phyloP scores from a whole-genome alignment of 2,888 invertebrate species.

The Stictocephala bisonia region DNA sequence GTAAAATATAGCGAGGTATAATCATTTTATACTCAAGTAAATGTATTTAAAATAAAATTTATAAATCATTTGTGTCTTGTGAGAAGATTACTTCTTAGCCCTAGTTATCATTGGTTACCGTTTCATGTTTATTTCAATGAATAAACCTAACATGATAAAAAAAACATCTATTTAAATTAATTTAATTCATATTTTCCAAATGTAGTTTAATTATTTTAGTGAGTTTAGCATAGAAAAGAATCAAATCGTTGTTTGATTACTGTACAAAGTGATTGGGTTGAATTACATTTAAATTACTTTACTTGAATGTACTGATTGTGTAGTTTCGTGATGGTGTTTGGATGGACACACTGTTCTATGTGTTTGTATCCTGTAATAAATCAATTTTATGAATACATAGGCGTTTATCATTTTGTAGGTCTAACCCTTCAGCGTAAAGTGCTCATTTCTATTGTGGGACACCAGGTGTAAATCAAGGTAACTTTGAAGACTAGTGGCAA shows the following conservation, averaged over 20 bases:
- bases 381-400: conserved; percentile 15
- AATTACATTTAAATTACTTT: conserved; percentile 30
- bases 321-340: conserved; percentile 35
- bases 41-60: conserved; percentile 22
- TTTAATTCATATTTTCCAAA: conserved; percentile 17
- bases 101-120: conserved; percentile 13
- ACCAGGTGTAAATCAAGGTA: no score
- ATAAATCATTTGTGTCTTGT: conserved; percentile 4
- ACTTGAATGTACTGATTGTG: conserved; percentile 35
- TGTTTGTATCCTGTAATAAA: conserved; percentile 38
- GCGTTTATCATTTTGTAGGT: no score
- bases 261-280: conserved; percentile 15
- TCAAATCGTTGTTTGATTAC: conserved; percentile 30
- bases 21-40: conserved; percentile 18
- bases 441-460: no score
- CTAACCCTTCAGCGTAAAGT: no score
- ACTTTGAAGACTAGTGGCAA: no score
- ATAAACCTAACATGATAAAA: conserved; percentile 36
- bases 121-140: conserved; percentile 15
- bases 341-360: conserved; percentile 34
- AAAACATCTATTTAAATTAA: conserved; percentile 17
- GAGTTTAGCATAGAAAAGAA: conserved; percentile 7
- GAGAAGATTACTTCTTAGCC: background rate
- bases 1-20: conserved; percentile 14
- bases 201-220: conserved; percentile 24